Percentiles rank a stretch among this genome's conserved stretches.
phyloP scores from a whole-genome alignment of 2,888 invertebrate genomes.

The Xanthia togata region DNA sequence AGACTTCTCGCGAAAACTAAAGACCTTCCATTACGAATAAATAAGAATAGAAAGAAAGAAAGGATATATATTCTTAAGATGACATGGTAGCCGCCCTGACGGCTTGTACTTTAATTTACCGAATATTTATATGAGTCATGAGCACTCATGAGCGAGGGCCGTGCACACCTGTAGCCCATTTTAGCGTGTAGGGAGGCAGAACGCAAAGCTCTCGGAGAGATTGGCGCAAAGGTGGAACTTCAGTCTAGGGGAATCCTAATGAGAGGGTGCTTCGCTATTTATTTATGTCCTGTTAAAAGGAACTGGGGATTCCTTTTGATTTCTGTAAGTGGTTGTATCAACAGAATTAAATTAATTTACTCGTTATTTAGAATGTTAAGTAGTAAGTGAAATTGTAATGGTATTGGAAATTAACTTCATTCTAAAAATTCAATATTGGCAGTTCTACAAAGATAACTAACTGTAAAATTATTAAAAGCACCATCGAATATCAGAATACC shows the following conservation, averaged over 20 bases:
- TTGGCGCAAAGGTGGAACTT: slow-evolving; percentile 1
- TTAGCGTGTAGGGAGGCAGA: background rate
- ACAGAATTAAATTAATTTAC: slow-evolving; percentile 12
- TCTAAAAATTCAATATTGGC: background rate
- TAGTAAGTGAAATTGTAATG: background rate
- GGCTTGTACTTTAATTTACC: slow-evolving; percentile 25
- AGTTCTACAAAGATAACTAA: background rate
- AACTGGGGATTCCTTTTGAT: slow-evolving; percentile 19
- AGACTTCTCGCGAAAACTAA: background rate
- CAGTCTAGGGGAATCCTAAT: slow-evolving; percentile 39
- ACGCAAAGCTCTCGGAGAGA: slow-evolving; percentile 1
- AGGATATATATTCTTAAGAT: background rate
- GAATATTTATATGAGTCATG: slow-evolving; percentile 49
- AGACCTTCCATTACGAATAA: background rate
- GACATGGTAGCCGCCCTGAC: slow-evolving; percentile 8
- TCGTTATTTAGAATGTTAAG: background rate
- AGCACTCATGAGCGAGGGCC: slow-evolving; percentile 23
- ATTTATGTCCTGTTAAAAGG: slow-evolving; percentile 30
- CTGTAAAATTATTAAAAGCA: background rate
- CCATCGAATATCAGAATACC: background rate
- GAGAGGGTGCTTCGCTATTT: slow-evolving; percentile 27
- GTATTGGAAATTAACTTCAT: background rate
- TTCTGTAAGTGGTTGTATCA: slow-evolving; percentile 11
- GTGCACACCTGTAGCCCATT: slow-evolving; percentile 24
- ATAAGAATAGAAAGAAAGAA: background rate